Evolutionary conservation across 2,888 invertebrate genomes (phyloP), one percentile per base, ranked within the genome.

Genomic region (Nomada flava): DNA sequence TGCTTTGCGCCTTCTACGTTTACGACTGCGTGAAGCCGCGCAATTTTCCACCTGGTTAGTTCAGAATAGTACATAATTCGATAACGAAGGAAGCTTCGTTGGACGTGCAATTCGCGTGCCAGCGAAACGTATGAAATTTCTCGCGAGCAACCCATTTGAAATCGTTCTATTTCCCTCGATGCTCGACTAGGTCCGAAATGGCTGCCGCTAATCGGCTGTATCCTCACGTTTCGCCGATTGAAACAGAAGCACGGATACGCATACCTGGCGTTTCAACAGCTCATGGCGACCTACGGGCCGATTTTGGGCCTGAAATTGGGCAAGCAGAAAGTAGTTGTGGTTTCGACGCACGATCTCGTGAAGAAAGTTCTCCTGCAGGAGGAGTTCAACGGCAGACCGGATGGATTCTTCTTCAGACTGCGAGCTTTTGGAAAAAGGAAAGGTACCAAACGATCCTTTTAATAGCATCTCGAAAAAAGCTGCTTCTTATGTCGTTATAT

Each of bases 341-440:
- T 96, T 1, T 95, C 95, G 36, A 96, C 96, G 0, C 94, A 95
- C 57, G 95, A 96, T 74, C 95, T 96, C 65, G 95, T 96, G 4
- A 95, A 95, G 60, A 95, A 96, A 90, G 95, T 96, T 9, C 94
- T 96, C 60, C 94, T 94, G 0, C 94, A 95, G 13, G 95, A 95
- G 23, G 96, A 96, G 79, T 96, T 96, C 86, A 96, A 96, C 89
- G 96, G 96, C 0, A 94, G 97, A 77, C 97, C 97, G 0, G 95
- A 96, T 86, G 96, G 95, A 44, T 97, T 96, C 90, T 96, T 97
- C 90, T 95, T 96, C 86, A 94, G 95, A 83, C 92, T 96, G 77
- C 94, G 97, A 75, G 95, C 96, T 42, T 95, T 96, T 82, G 96
- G 96, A 20, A 95, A 96, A 91, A 94, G 95, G 92, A 93, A 95